Base-by-base conservation (phyloP, 2,888 invertebrate genomes). In the Melieria omissa region DNA sequence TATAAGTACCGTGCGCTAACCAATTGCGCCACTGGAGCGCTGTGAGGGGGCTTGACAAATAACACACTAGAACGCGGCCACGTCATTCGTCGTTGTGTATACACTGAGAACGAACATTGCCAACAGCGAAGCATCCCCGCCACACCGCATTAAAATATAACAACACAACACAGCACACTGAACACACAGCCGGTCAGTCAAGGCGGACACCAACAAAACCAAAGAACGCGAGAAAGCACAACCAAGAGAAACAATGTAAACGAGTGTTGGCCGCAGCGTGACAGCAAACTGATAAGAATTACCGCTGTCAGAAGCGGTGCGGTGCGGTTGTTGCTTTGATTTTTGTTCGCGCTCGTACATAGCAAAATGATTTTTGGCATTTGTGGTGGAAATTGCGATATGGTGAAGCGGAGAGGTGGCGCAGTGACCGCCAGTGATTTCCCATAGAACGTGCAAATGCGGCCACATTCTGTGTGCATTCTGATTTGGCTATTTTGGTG, bases 1-100 rank as follows among this genome's bases (percentile, higher is more conserved):
- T 92, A 97, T 97, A 97, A 97, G 97, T 97, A 97, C 97, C 96
- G 97, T 96, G 97, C 97, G 96, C 97, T 97, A 97, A 96, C 97
- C 97, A 95, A 97, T 97, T 97, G 97, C 96, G 97, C 97, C 96
- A 97, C 97, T 95, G 95, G 96, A 94, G 95, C 95, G 88, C 79
- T 80, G 79, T 74, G 41, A 14, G 73, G 77, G 75, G 72, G 70
- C 69, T 72, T 77, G 82, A 73, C 81, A 82, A 82, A 83, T 77
- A 75, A 44, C 58, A 42, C 70, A 75, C 58, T 76, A 74, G 68
- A 81, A 70, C 65, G 0, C 7, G 41, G 62, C 42, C 55, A 58
- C n/a, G 47, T 55, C 58, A 46, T n/a, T n/a, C 52, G 5, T n/a
- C 4, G 1, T 47, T 49, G 5, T 10, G 47, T 29, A 29, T 29